Percentiles rank a stretch among this genome's conserved stretches.
These are phyloP conservation scores for Araneus ventricosus DNA, from an alignment of 1,140 invertebrate species.

Conservation along the genomic window DNA sequence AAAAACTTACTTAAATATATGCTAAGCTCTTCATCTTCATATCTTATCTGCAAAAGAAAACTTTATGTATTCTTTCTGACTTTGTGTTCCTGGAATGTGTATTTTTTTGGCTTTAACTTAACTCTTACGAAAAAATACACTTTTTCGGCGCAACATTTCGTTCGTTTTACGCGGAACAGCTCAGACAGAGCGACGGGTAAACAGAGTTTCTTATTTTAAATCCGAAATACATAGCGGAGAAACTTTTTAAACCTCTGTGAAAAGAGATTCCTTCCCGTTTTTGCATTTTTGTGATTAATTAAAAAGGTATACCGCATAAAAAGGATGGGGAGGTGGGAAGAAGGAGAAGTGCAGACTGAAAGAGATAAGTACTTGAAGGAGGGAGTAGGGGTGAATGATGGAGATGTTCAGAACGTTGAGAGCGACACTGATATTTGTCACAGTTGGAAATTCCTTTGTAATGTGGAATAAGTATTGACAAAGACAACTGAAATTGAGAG, in stretches of 20 bases:
- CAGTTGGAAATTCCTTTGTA: no score
- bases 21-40: constrained; percentile 65
- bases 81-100: not conserved
- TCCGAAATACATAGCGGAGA: not conserved
- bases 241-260: not conserved
- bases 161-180: not conserved
- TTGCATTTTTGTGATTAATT: constrained; percentile 25
- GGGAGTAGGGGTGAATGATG: not conserved
- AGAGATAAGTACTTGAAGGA: not conserved
- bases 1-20: constrained; percentile 48
- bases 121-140: not conserved
- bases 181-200: not conserved
- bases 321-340: no score
- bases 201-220: constrained; percentile 40
- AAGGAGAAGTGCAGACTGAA: not conserved
- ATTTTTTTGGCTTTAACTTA: no score
- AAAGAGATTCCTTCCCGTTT: not conserved
- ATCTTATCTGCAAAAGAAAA: constrained; percentile 40
- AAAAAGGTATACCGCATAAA: constrained; percentile 41
- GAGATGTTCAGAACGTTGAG: not conserved
- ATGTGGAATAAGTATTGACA: no score
- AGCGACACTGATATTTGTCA: not conserved
- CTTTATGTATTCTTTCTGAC: constrained; percentile 39
- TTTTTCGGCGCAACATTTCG: not conserved
- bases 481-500: no score